phyloP scores from a whole-genome alignment of 2,797 vertebrate species.

The Otolemur crassicaudatus region DNA sequence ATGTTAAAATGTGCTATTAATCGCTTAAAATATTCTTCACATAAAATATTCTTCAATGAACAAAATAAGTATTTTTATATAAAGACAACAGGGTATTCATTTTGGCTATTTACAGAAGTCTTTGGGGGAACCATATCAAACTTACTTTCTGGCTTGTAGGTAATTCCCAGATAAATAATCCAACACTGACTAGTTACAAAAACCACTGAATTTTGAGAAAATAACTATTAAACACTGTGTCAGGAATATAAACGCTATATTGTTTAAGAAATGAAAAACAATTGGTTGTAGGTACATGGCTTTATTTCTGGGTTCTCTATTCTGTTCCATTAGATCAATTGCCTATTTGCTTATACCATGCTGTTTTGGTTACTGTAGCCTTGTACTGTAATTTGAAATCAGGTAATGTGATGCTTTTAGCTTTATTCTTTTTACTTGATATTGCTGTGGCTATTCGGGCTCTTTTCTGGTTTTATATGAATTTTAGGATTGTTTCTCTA shows the following conservation, averaged over 20 bases:
- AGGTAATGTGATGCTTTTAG: background rate
- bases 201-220: slow-evolving; percentile 27
- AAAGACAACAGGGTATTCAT: background rate
- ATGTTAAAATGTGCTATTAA: background rate
- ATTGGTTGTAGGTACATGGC: background rate
- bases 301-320: background rate
- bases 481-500: background rate
- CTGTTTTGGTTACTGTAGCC: background rate
- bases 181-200: background rate
- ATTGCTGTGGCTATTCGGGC: background rate
- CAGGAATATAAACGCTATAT: background rate
- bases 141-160: background rate
- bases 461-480: background rate
- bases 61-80: background rate
- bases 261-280: slow-evolving; percentile 4
- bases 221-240: background rate
- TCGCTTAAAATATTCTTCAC: background rate
- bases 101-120: background rate
- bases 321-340: background rate
- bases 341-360: background rate
- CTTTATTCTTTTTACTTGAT: background rate
- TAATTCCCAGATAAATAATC: background rate
- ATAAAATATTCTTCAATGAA: slow-evolving; percentile 21
- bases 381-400: background rate
- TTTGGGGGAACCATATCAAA: background rate